phyloP scores from a whole-genome alignment of 2,888 invertebrate genomes.

The Rhagophthalmus giganteus region DNA sequence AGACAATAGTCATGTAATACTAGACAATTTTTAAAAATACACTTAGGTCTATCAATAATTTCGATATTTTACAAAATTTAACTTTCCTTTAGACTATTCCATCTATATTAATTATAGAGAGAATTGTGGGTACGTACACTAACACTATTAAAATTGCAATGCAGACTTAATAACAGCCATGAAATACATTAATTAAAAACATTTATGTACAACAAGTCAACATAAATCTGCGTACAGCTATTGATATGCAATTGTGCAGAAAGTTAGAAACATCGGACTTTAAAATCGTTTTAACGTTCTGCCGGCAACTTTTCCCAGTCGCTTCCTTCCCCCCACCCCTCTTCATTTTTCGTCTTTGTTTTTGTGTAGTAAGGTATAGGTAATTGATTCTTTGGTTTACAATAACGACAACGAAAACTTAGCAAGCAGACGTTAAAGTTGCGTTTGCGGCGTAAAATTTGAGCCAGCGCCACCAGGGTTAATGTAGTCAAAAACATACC shows the following conservation, averaged over 20 bases:
- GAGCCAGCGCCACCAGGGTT: too few species aligned
- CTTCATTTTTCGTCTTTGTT: too few species aligned
- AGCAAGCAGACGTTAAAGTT: too few species aligned
- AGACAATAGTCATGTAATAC: slow-evolving; percentile 28
- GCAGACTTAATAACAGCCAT: slow-evolving; percentile 38
- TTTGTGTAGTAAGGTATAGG: too few species aligned
- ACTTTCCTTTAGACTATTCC: slow-evolving; percentile 24
- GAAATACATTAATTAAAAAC: slow-evolving; percentile 35
- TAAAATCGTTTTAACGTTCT: slow-evolving; percentile 4
- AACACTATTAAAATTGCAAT: slow-evolving; percentile 28
- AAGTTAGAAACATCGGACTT: slow-evolving; percentile 13
- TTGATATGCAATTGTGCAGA: slow-evolving; percentile 30
- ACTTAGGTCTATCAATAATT: slow-evolving; percentile 34
- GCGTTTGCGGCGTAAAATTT: too few species aligned
- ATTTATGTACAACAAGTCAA: slow-evolving; percentile 34
- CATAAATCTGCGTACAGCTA: slow-evolving; percentile 25
- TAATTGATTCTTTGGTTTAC: too few species aligned
- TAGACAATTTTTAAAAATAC: slow-evolving; percentile 38
- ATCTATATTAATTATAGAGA: slow-evolving; percentile 26
- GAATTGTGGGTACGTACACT: slow-evolving; percentile 28
- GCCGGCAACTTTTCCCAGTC: slow-evolving; percentile 8
- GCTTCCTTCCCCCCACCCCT: too few species aligned
- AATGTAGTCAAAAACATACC: too few species aligned
- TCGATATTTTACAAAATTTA: slow-evolving; percentile 36
- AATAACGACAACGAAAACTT: too few species aligned